A percentile compares a stretch with the other conserved stretches of the same genome.
These are phyloP conservation scores for Drosophila guanche DNA, from an alignment of 1,140 invertebrate species.

Conservation along the genomic window DNA sequence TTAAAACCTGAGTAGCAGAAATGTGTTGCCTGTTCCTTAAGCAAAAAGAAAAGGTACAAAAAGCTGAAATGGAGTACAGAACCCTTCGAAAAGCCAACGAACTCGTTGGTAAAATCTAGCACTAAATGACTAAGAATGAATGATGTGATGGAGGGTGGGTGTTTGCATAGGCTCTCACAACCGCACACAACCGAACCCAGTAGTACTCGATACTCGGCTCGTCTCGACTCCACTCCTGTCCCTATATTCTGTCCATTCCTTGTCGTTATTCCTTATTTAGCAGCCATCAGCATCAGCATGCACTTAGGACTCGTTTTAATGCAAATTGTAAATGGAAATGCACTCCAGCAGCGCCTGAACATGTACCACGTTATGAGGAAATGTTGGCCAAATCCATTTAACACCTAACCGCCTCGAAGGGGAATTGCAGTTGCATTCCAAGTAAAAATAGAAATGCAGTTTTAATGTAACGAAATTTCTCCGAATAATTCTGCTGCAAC, in stretches of 20 bases:
- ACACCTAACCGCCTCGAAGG: background rate
- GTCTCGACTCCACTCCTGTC: background rate
- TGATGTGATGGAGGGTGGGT: slow-evolving; percentile 5
- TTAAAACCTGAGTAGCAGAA: too few relatives aligned
- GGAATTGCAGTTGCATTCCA: slow-evolving; percentile 30
- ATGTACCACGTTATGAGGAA: slow-evolving; percentile 51
- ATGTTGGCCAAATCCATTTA: slow-evolving; percentile 20
- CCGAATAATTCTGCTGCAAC: slow-evolving; percentile 33
- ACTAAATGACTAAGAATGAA: slow-evolving; percentile 44
- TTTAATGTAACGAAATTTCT: slow-evolving; percentile 43
- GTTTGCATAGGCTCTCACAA: slow-evolving; percentile 3
- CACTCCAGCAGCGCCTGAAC: slow-evolving; percentile 25
- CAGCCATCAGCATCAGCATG: slow-evolving; percentile 33
- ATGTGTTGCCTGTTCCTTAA: too few relatives aligned
- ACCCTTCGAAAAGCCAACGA: slow-evolving; percentile 39
- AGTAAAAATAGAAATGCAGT: slow-evolving; percentile 47
- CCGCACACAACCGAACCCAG: background rate
- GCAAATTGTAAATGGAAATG: slow-evolving; percentile 30
- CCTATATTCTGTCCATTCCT: slow-evolving; percentile 1
- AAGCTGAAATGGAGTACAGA: background rate
- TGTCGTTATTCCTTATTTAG: slow-evolving; percentile 36
- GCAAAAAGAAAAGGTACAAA: too few relatives aligned
- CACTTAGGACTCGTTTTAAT: slow-evolving; percentile 32
- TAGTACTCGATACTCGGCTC: background rate
- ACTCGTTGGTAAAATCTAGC: slow-evolving; percentile 33